phyloP scores from a whole-genome alignment of 2,888 invertebrate genomes.

The Machimus rusticus region DNA sequence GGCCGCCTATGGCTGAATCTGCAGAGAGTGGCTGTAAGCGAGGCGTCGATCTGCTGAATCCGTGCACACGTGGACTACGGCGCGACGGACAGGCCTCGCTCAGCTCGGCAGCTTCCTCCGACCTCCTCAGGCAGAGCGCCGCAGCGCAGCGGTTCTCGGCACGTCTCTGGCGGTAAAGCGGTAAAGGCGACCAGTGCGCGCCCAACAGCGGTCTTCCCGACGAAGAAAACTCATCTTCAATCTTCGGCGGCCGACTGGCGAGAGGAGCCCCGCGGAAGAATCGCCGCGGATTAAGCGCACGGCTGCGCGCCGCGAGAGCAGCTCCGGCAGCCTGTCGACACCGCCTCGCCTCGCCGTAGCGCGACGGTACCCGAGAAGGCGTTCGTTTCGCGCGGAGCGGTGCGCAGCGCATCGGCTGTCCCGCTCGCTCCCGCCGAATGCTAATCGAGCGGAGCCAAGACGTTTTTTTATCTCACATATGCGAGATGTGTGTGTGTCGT shows the following conservation, averaged over 20 bases:
- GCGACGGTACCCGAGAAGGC: neutral
- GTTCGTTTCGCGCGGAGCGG: neutral
- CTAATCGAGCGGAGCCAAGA: neutral
- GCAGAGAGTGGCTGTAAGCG: neutral
- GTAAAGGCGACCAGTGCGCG: neutral
- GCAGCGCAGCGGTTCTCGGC: neutral
- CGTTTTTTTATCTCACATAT: constrained; percentile 21
- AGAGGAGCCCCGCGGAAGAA: neutral
- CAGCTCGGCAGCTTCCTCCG: neutral
- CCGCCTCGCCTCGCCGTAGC: too few relatives aligned
- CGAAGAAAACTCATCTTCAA: neutral
- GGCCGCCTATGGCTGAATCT: neutral
- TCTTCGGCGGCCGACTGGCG: neutral
- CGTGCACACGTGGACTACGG: neutral
- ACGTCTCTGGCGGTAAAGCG: neutral
- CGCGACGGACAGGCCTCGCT: neutral
- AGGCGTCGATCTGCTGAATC: neutral
- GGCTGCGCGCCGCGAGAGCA: neutral
- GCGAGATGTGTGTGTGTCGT: constrained; percentile 11
- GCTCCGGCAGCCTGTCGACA: neutral
- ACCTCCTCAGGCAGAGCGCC: neutral
- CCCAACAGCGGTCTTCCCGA: neutral
- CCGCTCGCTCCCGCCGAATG: neutral
- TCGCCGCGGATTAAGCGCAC: neutral
- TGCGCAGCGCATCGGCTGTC: constrained; percentile 18